Base-by-base conservation (phyloP, 2,888 invertebrate genomes). In the Abrostola triplasia region DNA sequence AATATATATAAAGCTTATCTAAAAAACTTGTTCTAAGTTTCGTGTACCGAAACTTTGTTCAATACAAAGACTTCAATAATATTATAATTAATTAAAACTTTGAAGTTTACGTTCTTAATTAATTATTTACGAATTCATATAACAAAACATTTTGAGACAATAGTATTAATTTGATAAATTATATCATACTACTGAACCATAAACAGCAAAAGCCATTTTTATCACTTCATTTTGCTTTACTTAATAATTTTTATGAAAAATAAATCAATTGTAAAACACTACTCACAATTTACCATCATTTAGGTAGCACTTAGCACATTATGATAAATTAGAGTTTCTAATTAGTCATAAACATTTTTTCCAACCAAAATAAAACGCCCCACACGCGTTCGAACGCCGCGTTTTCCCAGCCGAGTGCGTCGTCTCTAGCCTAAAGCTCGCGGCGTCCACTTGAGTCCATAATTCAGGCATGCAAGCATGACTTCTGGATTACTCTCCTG, bases 401-500 rank as follows among this genome's bases (percentile, higher is more conserved):
- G 52, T 58, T 49, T 40, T 41, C 59, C 44, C 50, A 48, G n/a
- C 53, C 57, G 6, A 59, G 59, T 64, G 57, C 56, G 60, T 64
- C 8, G 24, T n/a, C 35, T 35, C 6, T 13, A n/a, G 10, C 13
- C 42, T 5, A 38, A 41, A 12, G 35, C 48, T 44, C 52, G 37
- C 49, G 57, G 37, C 49, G 57, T 53, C 54, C 57, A 54, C 24
- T 44, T 41, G 41, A 50, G 54, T 75, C 36, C 52, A 72, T 75
- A 64, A 75, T 72, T 75, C 56, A 75, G 41, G 11, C 48, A 52
- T 62, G 63, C 62, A 61, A 63, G 57, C 64, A 69, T 65, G 58
- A 64, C 56, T 69, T 54, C 54, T 64, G 59, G 63, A 69, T 74
- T 69, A 64, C 63, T 38, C 57, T 42, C 24, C 24, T 24, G 24